A percentile compares a stretch with the other conserved stretches of the same genome.
Evolutionary conservation across 2,797 vertebrate species (phyloP).

Genomic region (Tenualosa thibaudeaui): DNA sequence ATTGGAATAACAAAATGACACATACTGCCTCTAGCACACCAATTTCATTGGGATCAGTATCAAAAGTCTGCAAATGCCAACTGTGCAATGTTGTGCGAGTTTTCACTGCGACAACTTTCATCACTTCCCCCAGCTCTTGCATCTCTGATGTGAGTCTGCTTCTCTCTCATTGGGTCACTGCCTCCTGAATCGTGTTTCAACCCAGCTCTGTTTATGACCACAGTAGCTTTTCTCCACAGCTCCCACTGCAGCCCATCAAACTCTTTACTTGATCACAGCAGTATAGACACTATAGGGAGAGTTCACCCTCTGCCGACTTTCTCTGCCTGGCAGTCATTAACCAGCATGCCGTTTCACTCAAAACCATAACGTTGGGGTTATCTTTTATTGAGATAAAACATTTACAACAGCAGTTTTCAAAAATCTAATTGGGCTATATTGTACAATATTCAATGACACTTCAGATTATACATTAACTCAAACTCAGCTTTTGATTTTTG

Average conservation of each 20-base stretch:
- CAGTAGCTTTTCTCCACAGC: too few species aligned
- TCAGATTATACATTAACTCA: slow-evolving; percentile 39
- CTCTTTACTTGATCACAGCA: neutral
- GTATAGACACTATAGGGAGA: neutral
- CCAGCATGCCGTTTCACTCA: neutral
- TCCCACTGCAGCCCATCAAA: neutral
- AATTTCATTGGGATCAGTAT: too few species aligned
- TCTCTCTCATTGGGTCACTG: too few species aligned
- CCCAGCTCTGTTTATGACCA: too few species aligned
- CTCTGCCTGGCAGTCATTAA: neutral
- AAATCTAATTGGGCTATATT: neutral
- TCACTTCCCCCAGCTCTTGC: too few species aligned
- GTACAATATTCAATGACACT: neutral
- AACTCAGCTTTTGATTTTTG: neutral
- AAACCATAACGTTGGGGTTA: neutral
- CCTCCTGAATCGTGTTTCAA: too few species aligned
- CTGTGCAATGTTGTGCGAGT: too few species aligned
- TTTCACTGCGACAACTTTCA: too few species aligned
- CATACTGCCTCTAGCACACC: too few species aligned
- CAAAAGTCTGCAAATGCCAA: too few species aligned
- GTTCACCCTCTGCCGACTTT: neutral
- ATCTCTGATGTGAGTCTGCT: too few species aligned
- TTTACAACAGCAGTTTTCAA: neutral
- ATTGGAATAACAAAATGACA: too few species aligned
- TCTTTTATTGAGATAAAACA: neutral